Percentiles rank a stretch among this genome's conserved stretches.
Conservation (phyloP, 1,140 invertebrate species). For the Phocides pigmalion region DNA sequence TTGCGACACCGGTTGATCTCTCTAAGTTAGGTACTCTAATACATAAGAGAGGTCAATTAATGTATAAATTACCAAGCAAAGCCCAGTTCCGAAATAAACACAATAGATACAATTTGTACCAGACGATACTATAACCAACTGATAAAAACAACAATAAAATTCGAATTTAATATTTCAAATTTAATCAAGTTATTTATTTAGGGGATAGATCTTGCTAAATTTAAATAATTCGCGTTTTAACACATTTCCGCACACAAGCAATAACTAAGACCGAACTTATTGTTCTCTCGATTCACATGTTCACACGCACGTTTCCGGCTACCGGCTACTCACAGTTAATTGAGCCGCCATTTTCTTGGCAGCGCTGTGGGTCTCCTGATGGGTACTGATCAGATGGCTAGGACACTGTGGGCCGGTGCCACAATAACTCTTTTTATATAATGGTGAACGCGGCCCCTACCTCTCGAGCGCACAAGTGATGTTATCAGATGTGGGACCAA, state of each 20-base stretch:
- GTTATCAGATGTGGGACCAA: slow-evolving; percentile 8
- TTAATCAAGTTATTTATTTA: too few relatives aligned
- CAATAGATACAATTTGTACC: too few relatives aligned
- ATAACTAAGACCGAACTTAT: neutral
- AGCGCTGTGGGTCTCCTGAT: slow-evolving; percentile 25
- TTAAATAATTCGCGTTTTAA: too few relatives aligned
- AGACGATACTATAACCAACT: too few relatives aligned
- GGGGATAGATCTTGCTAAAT: too few relatives aligned
- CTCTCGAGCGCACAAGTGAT: slow-evolving; percentile 5
- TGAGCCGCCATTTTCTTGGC: slow-evolving; percentile 25
- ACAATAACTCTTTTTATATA: slow-evolving; percentile 26
- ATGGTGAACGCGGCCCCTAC: slow-evolving; percentile 21
- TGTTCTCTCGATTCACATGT: slow-evolving; percentile 16
- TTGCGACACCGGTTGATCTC: too few relatives aligned
- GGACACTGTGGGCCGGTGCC: slow-evolving; percentile 14
- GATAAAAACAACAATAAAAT: too few relatives aligned
- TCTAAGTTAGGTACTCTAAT: too few relatives aligned
- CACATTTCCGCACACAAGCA: neutral
- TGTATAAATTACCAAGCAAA: too few relatives aligned
- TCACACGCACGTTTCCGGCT: slow-evolving; percentile 10
- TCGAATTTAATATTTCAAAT: too few relatives aligned
- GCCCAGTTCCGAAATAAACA: too few relatives aligned
- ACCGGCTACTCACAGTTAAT: slow-evolving; percentile 22
- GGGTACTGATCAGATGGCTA: slow-evolving; percentile 17
- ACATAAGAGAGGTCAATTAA: too few relatives aligned